Percentiles rank a stretch among this genome's conserved stretches.
Conservation (phyloP, 2,888 invertebrate genomes). For the Xanthostigma xanthostigma region DNA sequence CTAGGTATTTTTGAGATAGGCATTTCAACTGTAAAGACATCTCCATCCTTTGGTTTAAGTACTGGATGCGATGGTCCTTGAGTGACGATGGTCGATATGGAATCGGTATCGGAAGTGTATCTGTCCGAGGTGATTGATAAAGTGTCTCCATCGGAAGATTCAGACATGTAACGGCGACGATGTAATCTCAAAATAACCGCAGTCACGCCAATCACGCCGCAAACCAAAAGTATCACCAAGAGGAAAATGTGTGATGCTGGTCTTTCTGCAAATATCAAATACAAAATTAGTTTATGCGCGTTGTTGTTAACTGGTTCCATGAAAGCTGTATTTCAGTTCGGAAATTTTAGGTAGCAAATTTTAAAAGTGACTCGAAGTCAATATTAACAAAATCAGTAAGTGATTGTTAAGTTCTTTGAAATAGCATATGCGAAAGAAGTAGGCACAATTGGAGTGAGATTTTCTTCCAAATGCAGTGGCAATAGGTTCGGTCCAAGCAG, state of each 20-base stretch:
- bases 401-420: too few relatives aligned
- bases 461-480: too few relatives aligned
- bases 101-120: conserved; percentile 27
- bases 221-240: conserved; percentile 41
- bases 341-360: background rate
- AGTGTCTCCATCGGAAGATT: conserved; percentile 35
- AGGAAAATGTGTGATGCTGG: conserved; percentile 33
- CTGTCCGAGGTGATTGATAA: conserved; percentile 28
- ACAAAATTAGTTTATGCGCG: background rate
- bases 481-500: too few relatives aligned
- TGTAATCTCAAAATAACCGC: conserved; percentile 40
- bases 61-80: background rate
- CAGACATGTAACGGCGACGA: conserved; percentile 26
- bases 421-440: too few relatives aligned
- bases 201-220: conserved; percentile 39
- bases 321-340: background rate
- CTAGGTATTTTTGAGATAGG: too few relatives aligned
- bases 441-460: too few relatives aligned
- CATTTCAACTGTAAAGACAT: conserved; percentile 2
- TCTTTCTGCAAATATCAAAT: conserved; percentile 25
- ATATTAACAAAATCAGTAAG: too few relatives aligned
- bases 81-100: conserved; percentile 12
- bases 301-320: too few relatives aligned
- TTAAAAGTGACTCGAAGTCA: background rate
- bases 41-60: conserved; percentile 1